Base-by-base conservation (phyloP, 2,888 invertebrate species). In the Scaptomyza flava region DNA sequence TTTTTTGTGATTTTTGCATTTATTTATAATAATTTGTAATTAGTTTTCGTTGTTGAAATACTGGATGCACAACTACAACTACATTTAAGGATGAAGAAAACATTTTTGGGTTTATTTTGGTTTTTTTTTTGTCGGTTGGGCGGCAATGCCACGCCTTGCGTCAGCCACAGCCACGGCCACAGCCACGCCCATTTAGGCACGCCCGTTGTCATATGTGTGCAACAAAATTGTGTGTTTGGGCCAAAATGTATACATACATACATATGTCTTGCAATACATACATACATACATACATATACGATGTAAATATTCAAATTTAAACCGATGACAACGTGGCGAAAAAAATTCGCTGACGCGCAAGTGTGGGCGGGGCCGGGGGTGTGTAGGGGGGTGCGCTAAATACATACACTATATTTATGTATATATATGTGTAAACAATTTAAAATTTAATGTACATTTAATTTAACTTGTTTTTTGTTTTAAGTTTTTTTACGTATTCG, bases 381-480 rank as follows among this genome's bases (percentile, higher is more conserved):
- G 33, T 1, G 33, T 6, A 3, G 9, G 33, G 36, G 6, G 5
- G 6, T 5, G 6, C 27, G 6, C 27, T 27, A 4, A 27, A 27
- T 27, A 27, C 27, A 27, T 27, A 27, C 6, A 27, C 1, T 52
- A 46, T 45, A 43, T 62, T 43, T 63, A 59, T 60, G 63, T 62
- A 53, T 77, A 56, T 57, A 43, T 61, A 53, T 77, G 62, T 82
- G 68, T 87, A 81, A 84, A 84, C 82, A 87, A 85, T 85, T 85
- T 87, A 80, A 65, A 84, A 84, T 85, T 85, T 87, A 82, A 87
- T 79, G 79, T 87, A 76, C 87, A 84, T 87, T 82, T 81, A 81
- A 78, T 78, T 78, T 77, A 77, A 67, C 61, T 70, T 53, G 34
- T 58, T 76, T 27, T 27, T 27, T 27, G 0, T 6, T 72, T 75